Conservation (phyloP, 2,888 invertebrate species). For the Tigriopus californicus region DNA sequence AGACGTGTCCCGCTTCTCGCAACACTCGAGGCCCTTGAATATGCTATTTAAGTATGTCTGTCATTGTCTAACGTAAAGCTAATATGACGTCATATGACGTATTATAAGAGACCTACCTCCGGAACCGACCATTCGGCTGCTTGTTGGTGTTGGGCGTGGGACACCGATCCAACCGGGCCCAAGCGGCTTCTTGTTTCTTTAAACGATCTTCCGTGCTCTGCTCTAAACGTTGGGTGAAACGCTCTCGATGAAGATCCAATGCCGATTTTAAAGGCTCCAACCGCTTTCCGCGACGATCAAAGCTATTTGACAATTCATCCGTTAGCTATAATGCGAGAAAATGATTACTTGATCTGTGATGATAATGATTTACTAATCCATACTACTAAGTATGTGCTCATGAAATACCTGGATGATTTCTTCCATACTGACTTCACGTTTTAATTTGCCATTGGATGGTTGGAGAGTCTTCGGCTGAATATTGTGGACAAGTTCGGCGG, state of each 20-base stretch:
- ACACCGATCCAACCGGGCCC: conserved; percentile 4
- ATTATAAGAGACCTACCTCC: neutral
- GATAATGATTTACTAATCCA: too few species aligned
- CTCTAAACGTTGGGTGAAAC: conserved; percentile 1
- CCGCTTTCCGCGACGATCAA: conserved; percentile 4
- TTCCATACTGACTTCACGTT: conserved; percentile 7
- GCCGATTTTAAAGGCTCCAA: conserved; percentile 10
- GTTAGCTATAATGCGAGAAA: neutral
- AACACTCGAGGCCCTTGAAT: too few species aligned
- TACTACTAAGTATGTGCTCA: too few species aligned
- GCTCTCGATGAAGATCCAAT: conserved; percentile 2
- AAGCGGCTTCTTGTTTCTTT: conserved; percentile 1
- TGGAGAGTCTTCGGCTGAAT: neutral
- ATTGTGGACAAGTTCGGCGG: neutral
- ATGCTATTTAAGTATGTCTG: too few species aligned
- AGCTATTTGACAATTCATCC: conserved; percentile 6
- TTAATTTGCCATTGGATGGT: conserved; percentile 1
- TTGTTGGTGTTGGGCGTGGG: neutral
- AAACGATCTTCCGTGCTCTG: neutral
- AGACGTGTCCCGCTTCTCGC: too few species aligned
- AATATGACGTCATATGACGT: neutral
- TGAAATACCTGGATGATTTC: conserved; percentile 2
- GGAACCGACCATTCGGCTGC: neutral
- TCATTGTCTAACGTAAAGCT: neutral
- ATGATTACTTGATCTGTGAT: too few species aligned